phyloP scores from a whole-genome alignment of 2,797 vertebrate genomes.

The Catamblyrhynchus diadema region DNA sequence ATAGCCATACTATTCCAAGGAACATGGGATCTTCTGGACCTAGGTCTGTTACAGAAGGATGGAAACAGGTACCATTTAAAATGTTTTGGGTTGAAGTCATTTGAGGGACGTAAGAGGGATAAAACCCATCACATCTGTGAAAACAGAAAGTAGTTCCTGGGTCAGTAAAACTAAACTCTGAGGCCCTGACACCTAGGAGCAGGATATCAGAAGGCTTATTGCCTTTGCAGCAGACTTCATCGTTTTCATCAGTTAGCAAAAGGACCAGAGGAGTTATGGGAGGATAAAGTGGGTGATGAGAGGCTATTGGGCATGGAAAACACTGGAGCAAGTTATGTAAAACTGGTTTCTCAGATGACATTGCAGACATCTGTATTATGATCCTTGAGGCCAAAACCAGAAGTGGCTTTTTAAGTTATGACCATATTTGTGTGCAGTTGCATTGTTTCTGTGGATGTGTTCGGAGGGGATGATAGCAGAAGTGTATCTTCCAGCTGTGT shows the following conservation, averaged over 20 bases:
- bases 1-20: not conserved
- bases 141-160: not conserved
- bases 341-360: conserved; percentile 2
- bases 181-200: not conserved
- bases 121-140: not conserved
- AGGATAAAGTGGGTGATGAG: not conserved
- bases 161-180: not conserved
- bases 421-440: not conserved
- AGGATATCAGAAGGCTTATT: not conserved
- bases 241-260: not conserved
- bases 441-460: not conserved
- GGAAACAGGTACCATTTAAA: not conserved
- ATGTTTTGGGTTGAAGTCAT: not conserved
- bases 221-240: not conserved
- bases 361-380: not conserved
- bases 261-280: not conserved
- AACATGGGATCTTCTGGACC: not conserved
- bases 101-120: not conserved
- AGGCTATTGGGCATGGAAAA: not conserved
- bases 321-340: not conserved
- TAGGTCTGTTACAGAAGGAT: not conserved
- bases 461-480: not conserved
- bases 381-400: conserved; percentile 2
- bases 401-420: not conserved
- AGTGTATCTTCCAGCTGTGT: conserved; percentile 43